Evolutionary conservation across 2,797 vertebrate genomes (phyloP).

Genomic region (Adrianichthys oophorus): DNA sequence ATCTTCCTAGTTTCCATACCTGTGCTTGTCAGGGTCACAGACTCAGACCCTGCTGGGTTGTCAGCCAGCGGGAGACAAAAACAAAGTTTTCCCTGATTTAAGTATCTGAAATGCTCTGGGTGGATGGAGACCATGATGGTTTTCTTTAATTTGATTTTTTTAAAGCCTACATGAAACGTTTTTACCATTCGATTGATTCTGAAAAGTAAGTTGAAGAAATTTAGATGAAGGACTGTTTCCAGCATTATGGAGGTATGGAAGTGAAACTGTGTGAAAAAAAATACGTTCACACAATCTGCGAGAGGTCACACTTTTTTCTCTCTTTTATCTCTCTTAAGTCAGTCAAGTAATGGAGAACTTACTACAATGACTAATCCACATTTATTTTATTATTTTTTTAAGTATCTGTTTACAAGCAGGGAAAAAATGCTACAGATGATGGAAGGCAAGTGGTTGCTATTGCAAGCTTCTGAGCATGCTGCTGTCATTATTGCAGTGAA

Average conservation of each 20-base stretch:
- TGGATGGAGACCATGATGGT: too few relatives aligned
- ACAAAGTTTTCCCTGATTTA: too few relatives aligned
- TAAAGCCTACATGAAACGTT: too few relatives aligned
- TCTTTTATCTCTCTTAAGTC: constrained; percentile 23
- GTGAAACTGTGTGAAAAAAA: constrained; percentile 2
- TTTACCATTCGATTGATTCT: too few relatives aligned
- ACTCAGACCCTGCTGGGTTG: too few relatives aligned
- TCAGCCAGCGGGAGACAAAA: too few relatives aligned
- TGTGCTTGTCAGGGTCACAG: too few relatives aligned
- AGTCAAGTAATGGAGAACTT: constrained; percentile 9
- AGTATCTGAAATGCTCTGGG: too few relatives aligned
- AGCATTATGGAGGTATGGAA: not conserved
- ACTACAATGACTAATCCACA: constrained; percentile 37
- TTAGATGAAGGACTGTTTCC: not conserved
- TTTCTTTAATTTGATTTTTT: too few relatives aligned
- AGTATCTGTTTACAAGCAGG: constrained; percentile 20
- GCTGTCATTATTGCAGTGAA: constrained; percentile 18
- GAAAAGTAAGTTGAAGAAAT: not conserved
- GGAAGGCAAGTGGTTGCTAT: not conserved
- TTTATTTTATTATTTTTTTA: constrained; percentile 16
- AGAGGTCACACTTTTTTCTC: constrained; percentile 36
- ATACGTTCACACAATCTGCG: constrained; percentile 35
- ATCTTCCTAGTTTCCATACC: too few relatives aligned
- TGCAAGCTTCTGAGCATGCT: constrained; percentile 9
- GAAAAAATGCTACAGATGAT: not conserved